These are phyloP conservation scores for Sialis fuliginosa DNA, from an alignment of 2,888 invertebrate species.

Conservation along the genomic window DNA sequence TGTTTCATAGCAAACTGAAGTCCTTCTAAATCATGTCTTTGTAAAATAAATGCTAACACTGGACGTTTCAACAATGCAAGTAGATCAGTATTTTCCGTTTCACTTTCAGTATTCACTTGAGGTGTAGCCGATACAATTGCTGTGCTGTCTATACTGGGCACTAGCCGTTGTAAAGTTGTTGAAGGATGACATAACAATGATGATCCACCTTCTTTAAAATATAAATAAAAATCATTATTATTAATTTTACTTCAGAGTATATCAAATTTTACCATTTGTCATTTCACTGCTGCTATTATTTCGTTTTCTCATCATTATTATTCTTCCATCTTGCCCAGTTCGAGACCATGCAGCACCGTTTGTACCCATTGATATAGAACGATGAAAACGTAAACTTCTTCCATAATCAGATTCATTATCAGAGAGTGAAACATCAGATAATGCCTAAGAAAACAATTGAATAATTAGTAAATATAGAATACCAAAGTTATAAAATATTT, in stretches of 20 bases:
- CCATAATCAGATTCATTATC: slow-evolving; percentile 32
- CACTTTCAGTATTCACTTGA: slow-evolving; percentile 14
- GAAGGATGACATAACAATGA: slow-evolving; percentile 81
- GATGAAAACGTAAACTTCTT: slow-evolving; percentile 49
- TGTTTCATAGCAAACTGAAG: slow-evolving; percentile 77
- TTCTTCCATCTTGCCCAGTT: slow-evolving; percentile 35
- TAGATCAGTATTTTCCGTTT: slow-evolving; percentile 27
- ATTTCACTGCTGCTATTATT: slow-evolving; percentile 55
- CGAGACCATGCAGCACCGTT: slow-evolving; percentile 39
- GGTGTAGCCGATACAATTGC: slow-evolving; percentile 28
- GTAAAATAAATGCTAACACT: slow-evolving; percentile 72
- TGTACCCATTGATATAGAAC: slow-evolving; percentile 76
- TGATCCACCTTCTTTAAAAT: slow-evolving; percentile 49
- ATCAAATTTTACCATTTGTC: slow-evolving; percentile 22
- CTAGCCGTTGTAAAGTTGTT: slow-evolving; percentile 64
- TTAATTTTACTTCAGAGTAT: too few species aligned
- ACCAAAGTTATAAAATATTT: neutral
- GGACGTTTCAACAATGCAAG: slow-evolving; percentile 56
- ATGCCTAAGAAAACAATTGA: slow-evolving; percentile 21
- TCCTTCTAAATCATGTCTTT: slow-evolving; percentile 69
- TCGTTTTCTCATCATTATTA: slow-evolving; percentile 42
- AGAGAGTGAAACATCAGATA: slow-evolving; percentile 33
- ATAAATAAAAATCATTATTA: too few species aligned
- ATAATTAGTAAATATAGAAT: neutral
- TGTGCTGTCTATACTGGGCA: slow-evolving; percentile 42